These are phyloP conservation scores for Sitta carolinensis DNA, from an alignment of 2,797 vertebrate species.

Conservation along the genomic window DNA sequence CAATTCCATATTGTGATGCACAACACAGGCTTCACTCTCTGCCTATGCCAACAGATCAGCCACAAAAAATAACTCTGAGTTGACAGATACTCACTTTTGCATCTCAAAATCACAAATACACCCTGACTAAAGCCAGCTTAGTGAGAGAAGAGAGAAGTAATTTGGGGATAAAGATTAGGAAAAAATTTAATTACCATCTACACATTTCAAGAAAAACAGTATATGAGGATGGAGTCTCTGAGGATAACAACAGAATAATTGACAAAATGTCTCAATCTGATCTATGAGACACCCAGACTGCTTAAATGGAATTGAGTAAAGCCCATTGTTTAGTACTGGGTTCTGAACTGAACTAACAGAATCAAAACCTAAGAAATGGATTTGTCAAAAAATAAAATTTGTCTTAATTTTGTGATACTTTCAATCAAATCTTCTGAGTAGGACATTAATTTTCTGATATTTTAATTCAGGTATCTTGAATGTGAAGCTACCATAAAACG, in stretches of 20 bases:
- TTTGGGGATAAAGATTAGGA: not conserved
- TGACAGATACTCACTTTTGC: not conserved
- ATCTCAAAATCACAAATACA: not conserved
- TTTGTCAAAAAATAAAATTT: not conserved
- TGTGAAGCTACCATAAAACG: accelerated
- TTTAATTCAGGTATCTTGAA: not conserved
- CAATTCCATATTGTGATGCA: not conserved
- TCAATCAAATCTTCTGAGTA: not conserved
- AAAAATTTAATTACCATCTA: not conserved
- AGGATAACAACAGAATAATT: not conserved
- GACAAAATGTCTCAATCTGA: not conserved
- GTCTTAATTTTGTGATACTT: not conserved
- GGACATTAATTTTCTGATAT: not conserved
- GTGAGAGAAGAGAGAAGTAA: not conserved
- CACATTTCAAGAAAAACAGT: not conserved
- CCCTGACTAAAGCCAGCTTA: not conserved
- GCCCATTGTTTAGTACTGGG: not conserved
- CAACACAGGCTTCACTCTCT: not conserved
- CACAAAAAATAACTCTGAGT: not conserved
- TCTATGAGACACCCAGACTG: not conserved
- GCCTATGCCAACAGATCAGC: not conserved
- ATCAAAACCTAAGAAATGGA: not conserved
- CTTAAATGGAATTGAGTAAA: not conserved
- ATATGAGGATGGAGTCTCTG: not conserved
- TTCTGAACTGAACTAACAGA: not conserved